Evolutionary conservation across 2,113 vertebrate genomes (phyloP), one percentile per base, ranked within the genome.

Genomic region (Centropristis striata): DNA sequence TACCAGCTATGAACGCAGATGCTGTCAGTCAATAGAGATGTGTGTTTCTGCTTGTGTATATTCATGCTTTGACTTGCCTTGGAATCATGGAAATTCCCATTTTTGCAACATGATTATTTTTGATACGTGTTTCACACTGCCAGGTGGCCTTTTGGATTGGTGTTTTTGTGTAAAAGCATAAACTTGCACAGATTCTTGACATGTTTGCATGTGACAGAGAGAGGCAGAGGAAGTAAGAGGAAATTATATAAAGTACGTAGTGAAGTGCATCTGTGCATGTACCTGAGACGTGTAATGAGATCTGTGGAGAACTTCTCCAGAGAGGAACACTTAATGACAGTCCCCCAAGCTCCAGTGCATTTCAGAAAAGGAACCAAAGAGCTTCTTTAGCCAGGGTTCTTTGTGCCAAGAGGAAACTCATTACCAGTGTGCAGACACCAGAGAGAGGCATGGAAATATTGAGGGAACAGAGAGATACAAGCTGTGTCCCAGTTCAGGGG

Each of bases 201-300:
- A 23, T 47, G 39, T 75, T 23, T 39, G 53, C 27, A 50, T 42
- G 39, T 41, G n/a, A 23, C 21, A 51, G 37, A 15, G 2, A 39
- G 10, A 65, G 44, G 32, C 10, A 27, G 64, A 39, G 55, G 16
- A 21, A 54, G 27, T 8, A 13, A 28, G 39, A 25, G 18, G 16
- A 15, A 55, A n/a, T 44, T 36, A 36, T 23, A n/a, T 1, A 59
- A 55, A 41, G 57, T 8, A 69, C 27, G 28, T 36, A 21, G 72
- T 21, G 63, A 54, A 47, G 79, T 64, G 69, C 74, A 72, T 78
- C 78, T 80, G 78, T 78, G 77, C 75, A 47, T 83, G 51, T 44
- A 80, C 71, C 68, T 64, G 81, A 74, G 72, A 59, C 75, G 44
- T 75, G 49, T 90, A 86, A 88, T 91, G 84, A 86, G 75, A 89